Base-by-base conservation (phyloP, 2,888 invertebrate genomes). In the Idaea dimidiata region DNA sequence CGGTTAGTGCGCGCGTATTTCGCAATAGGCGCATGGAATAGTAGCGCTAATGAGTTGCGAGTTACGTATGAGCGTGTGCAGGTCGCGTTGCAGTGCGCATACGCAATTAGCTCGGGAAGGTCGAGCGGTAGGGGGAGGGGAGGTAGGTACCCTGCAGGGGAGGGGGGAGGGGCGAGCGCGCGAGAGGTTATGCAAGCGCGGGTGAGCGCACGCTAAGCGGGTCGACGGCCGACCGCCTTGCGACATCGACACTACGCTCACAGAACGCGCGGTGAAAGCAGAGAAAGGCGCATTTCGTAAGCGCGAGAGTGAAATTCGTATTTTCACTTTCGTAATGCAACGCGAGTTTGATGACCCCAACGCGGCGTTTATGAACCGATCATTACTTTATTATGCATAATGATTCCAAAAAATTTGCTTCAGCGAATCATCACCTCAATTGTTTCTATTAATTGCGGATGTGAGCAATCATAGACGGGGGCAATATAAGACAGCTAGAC, bases 121-220 rank as follows among this genome's bases (percentile, higher is more conserved):
- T 84, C 84, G 84, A 78, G 82, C 74, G 77, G 77, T 74, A 73
- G 75, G 55, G 16, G 74, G 62, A 70, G 64, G 72, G 71, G 66
- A 66, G 63, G 70, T 70, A 63, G 62, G 69, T n/a, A n/a, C n/a
- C n/a, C n/a, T n/a, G n/a, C 63, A 70, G 64, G 72, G 71, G 66
- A 66, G 63, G 70, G 70, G 63, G 62, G 69, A 62, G 72, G 17
- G 65, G 60, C 67, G 71, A 65, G 64, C 68, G 63, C 43, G 43
- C 43, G 43, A 1, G 24, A n/a, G 88, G 87, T 90, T 90, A 91
- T 90, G 91, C 91, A 91, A 91, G 88, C 87, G 84, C 86, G 87
- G 91, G 94, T 94, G 94, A 94, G 93, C 94, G 94, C 94, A 92
- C 93, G 92, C 88, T 93, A 94, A 94, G 93, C 94, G 88, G 94